A percentile compares a stretch with the other conserved stretches of the same genome.
Evolutionary conservation across 1,140 invertebrate species (phyloP).

Genomic region (Mizuhopecten yessoensis): DNA sequence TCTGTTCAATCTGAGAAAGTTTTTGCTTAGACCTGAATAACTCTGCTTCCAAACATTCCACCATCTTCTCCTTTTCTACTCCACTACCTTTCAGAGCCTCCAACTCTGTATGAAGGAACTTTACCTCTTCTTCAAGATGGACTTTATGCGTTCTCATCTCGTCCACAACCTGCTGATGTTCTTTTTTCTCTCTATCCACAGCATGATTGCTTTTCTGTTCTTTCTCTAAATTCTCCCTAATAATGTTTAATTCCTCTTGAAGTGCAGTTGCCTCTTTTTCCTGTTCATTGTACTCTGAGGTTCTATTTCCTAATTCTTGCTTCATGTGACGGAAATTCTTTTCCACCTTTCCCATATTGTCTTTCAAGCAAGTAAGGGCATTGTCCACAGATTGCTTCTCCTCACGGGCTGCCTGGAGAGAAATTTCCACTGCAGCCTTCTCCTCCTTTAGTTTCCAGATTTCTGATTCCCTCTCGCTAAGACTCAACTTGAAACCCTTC

Average conservation of each 20-base stretch:
- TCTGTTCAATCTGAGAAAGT: constrained; percentile 50
- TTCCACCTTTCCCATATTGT: constrained; percentile 83
- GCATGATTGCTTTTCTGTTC: constrained; percentile 73
- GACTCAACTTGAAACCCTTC: constrained; percentile 76
- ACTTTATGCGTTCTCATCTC: constrained; percentile 71
- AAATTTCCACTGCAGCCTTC: constrained; percentile 81
- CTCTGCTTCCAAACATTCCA: constrained; percentile 68
- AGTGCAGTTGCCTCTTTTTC: constrained; percentile 66
- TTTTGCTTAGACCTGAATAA: constrained; percentile 55
- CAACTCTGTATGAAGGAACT: constrained; percentile 65
- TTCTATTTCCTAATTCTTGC: constrained; percentile 79
- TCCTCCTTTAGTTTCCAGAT: constrained; percentile 82
- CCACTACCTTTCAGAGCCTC: constrained; percentile 50
- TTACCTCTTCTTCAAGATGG: constrained; percentile 69
- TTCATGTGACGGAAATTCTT: constrained; percentile 84
- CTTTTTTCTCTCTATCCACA: constrained; percentile 65
- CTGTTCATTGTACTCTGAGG: constrained; percentile 70
- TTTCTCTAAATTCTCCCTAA: constrained; percentile 71
- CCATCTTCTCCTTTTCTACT: constrained; percentile 61
- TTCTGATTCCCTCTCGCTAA: constrained; percentile 78
- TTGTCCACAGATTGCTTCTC: constrained; percentile 83
- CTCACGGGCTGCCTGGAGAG: constrained; percentile 81
- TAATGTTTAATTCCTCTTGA: constrained; percentile 68
- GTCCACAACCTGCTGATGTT: constrained; percentile 68
- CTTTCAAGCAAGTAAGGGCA: constrained; percentile 80